A percentile compares a stretch with the other conserved stretches of the same genome.
Conservation (phyloP, 2,113 vertebrate genomes). For the Petrocephalus zakoni region DNA sequence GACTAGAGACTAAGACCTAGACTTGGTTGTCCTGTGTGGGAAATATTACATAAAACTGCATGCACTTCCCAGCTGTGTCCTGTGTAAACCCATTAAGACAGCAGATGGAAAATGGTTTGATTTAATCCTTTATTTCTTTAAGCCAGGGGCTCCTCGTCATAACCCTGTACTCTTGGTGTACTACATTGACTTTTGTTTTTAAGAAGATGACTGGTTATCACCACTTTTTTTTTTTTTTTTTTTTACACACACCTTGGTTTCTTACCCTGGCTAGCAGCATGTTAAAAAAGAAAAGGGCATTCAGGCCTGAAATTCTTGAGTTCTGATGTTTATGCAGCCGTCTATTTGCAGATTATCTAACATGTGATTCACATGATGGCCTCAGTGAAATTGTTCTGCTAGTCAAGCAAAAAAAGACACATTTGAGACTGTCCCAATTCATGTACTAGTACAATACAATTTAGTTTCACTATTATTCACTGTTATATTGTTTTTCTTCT, state of each 20-base stretch:
- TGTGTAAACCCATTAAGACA: not conserved
- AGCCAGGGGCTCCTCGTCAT: not conserved
- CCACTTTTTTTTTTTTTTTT: not conserved
- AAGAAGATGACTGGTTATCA: not conserved
- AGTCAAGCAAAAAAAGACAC: not conserved
- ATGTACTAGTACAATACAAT: not conserved
- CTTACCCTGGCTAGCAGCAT: not conserved
- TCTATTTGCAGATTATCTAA: not conserved
- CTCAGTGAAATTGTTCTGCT: not conserved
- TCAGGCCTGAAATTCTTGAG: not conserved
- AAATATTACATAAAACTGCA: not conserved
- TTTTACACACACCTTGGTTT: not conserved
- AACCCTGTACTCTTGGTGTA: not conserved
- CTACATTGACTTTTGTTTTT: not conserved
- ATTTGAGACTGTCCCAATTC: not conserved
- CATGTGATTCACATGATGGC: not conserved
- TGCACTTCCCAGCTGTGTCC: not conserved
- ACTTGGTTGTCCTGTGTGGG: not conserved
- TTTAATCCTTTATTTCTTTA: not conserved
- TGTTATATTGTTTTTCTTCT: not conserved
- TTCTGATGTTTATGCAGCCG: not conserved
- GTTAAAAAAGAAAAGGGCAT: not conserved
- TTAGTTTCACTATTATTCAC: not conserved
- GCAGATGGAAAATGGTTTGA: not conserved
- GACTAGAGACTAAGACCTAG: not conserved